Conservation (phyloP, 2,797 vertebrate genomes). For the Danionella dracula region DNA sequence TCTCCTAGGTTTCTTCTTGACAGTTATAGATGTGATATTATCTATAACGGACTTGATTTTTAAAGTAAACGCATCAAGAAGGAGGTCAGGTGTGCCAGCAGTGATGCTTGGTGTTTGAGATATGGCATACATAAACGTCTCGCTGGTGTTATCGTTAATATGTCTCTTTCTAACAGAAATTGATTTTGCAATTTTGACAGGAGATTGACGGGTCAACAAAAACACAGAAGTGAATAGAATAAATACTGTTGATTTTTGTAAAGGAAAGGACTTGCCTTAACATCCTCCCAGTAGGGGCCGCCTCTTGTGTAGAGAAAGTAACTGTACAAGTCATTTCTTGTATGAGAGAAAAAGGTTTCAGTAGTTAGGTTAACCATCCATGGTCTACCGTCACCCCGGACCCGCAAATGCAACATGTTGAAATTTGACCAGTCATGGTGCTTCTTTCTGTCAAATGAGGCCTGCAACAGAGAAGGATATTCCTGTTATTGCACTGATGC, state of each 20-base stretch:
- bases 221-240: no score
- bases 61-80: no score
- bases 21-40: no score
- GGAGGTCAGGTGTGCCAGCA: no score
- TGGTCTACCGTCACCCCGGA: slow-evolving; percentile 90
- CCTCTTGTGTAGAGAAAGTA: slow-evolving; percentile 93
- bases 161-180: no score
- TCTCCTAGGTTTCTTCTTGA: no score
- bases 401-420: slow-evolving; percentile 81
- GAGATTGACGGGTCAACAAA: no score
- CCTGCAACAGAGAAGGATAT: slow-evolving; percentile 54
- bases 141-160: no score
- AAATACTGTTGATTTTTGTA: neutral
- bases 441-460: slow-evolving; percentile 76
- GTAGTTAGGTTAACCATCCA: slow-evolving; percentile 89
- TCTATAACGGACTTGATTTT: no score
- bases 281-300: slow-evolving; percentile 94
- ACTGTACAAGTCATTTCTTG: slow-evolving; percentile 83
- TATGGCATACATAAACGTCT: no score
- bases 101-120: no score
- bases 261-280: slow-evolving; percentile 72
- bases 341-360: slow-evolving; percentile 76
- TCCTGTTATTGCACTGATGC: neutral
- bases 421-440: slow-evolving; percentile 83
- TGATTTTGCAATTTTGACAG: no score